Evolutionary conservation across 2,888 invertebrate genomes (phyloP).

Genomic region (Eudemis profundana): DNA sequence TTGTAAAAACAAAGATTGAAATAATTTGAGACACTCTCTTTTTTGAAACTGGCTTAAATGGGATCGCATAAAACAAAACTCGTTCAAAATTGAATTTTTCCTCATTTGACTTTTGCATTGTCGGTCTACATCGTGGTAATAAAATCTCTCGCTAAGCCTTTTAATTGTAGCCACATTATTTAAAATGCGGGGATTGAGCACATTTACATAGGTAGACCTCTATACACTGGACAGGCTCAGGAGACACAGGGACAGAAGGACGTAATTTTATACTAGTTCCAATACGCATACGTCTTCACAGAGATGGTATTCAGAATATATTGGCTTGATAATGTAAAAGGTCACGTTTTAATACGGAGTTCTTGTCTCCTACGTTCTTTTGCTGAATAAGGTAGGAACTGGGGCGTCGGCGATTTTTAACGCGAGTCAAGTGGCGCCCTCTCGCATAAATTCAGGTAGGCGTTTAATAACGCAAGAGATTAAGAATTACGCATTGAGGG

Average conservation of each 20-base stretch:
- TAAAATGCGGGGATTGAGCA: constrained; percentile 15
- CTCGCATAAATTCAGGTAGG: constrained; percentile 59
- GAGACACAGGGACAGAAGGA: background rate
- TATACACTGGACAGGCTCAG: background rate
- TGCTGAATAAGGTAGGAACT: background rate
- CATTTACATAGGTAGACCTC: constrained; percentile 17
- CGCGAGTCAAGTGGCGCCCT: constrained; percentile 41
- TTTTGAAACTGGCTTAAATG: too few species aligned
- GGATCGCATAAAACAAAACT: too few species aligned
- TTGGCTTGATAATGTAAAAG: background rate
- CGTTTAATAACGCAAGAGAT: constrained; percentile 60
- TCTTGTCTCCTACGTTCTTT: background rate
- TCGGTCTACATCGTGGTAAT: background rate
- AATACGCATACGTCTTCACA: background rate
- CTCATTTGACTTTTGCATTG: background rate
- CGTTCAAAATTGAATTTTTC: background rate
- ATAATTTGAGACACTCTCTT: too few species aligned
- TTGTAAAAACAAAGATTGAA: too few species aligned
- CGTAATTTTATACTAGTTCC: background rate
- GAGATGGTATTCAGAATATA: background rate
- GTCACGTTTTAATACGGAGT: background rate
- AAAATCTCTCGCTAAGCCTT: constrained; percentile 10
- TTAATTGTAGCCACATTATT: constrained; percentile 32
- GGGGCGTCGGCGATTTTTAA: constrained; percentile 40
- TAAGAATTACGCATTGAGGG: constrained; percentile 1